Base-by-base conservation (phyloP, 2,797 vertebrate genomes). In the Gymnocypris eckloni region DNA sequence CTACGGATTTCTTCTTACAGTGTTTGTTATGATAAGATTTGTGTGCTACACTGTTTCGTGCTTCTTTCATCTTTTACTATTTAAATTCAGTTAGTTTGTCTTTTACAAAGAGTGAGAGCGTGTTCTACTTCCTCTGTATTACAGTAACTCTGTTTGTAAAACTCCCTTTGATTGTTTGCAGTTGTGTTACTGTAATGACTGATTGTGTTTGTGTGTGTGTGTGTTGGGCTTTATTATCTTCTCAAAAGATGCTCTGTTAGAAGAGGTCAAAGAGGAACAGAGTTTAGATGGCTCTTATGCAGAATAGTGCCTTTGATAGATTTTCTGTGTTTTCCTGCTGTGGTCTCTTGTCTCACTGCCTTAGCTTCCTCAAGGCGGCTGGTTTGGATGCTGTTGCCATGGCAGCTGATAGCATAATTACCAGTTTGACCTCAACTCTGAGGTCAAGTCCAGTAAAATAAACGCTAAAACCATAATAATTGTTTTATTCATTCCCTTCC, bases 181-280 rank as follows among this genome's bases (percentile, higher is more conserved):
- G 73, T 56, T 77, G 73, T 56, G 75, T 56, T 77, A 39, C 28
- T 54, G 50, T 39, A 56, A 8, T 48, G 37, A 78, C 18, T 85
- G 66, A 22, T 13, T 37, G 79, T 79, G 67, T 18, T 33, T 82
- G 48, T 70, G 67, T 85, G 20, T 85, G 20, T 33, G 33, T 79
- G 41, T 43, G 66, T 6, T 85, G 56, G 41, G 78, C 52, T 50
- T 33, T 71, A 16, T 77, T 64, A 11, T 64, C 41, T 50, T 84
- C n/a, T 88, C 84, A 82, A 84, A 82, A 75, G 86, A 43, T 37
- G 48, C 39, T 86, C 84, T 86, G 83, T 80, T 82, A 66, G 39
- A 69, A 66, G 70, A 88, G 70, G 71, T 73, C 28, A 72, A 77
- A 77, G 33, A 84, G 81, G 83, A 81, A 85, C 70, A 84, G 87